Base-by-base conservation (phyloP, 2,113 vertebrate genomes). In the Sinocyclocheilus maitianheensis region DNA sequence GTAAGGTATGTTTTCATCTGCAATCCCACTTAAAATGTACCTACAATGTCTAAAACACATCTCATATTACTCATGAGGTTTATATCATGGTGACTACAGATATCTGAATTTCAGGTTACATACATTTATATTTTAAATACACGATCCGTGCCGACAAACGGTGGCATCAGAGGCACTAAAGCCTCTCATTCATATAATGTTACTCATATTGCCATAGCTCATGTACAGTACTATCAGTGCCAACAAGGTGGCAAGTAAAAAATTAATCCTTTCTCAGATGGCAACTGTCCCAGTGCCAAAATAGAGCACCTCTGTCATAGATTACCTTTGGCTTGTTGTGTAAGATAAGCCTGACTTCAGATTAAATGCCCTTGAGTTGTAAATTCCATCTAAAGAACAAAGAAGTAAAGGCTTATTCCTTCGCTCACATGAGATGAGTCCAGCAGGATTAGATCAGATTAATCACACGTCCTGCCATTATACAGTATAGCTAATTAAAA, bases 1-100 rank as follows among this genome's bases (percentile, higher is more conserved):
- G 92, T 80, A 96, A 96, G 95, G 96, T 97, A 95, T 92, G 94
- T 55, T 74, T 74, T 77, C 30, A 34, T 4, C n/a, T 18, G 16
- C 1, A 43, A 48, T 22, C 71, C 24, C 34, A 6, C 24, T n/a
- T n/a, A 74, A 20, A 40, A 46, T 55, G n/a, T 13, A 60, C 82
- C 43, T 20, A 1, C 37, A 30, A 3, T 1, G 24, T 71, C 63
- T 30, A 5, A n/a, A 62, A 4, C 37, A 24, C 0, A 65, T 63
- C 1, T 14, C 55, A 24, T 62, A 40, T 62, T 43, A 62, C 3
- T 11, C 14, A 43, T 46, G 37, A 81, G 4, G 22, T 80, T n/a
- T 63, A 9, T n/a, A 80, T 63, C 12, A 80, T 43, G n/a, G 58
- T 80, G 2, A 62, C 20, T 43, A 24, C 12, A 14, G 58, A 80